These are phyloP conservation scores for Equus quagga DNA, from an alignment of 2,113 vertebrate species.

Conservation along the genomic window DNA sequence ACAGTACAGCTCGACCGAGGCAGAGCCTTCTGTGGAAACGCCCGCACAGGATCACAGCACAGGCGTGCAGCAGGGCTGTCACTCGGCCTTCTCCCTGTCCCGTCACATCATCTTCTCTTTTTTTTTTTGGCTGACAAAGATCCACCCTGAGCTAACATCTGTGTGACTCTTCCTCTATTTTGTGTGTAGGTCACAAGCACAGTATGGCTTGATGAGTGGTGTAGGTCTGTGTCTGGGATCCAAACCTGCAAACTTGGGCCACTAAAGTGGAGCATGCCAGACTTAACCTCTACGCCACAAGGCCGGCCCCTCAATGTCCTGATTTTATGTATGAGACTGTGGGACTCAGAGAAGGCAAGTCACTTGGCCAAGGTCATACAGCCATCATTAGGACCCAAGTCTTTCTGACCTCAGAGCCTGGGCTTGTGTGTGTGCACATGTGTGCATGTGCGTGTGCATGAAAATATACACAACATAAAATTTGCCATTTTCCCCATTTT, in stretches of 20 bases:
- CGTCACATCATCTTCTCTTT: background rate
- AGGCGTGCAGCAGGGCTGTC: background rate
- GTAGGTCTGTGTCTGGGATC: no score
- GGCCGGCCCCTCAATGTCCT: background rate
- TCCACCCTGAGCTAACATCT: no score
- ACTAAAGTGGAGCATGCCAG: no score
- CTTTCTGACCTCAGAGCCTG: background rate
- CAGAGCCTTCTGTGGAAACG: background rate
- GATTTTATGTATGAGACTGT: background rate
- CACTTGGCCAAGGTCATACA: background rate
- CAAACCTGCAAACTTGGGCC: no score
- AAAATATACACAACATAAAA: background rate
- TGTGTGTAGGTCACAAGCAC: no score
- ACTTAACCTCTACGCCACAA: no score
- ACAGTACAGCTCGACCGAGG: background rate
- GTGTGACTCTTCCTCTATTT: no score
- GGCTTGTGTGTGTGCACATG: background rate
- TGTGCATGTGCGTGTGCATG: accelerated
- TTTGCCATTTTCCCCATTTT: background rate
- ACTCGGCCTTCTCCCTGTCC: no score
- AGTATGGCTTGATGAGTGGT: no score
- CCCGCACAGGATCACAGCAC: background rate
- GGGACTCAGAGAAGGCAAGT: background rate
- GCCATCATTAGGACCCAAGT: background rate
- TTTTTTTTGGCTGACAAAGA: no score